These are phyloP conservation scores for Apomyelois bistriatella DNA, from an alignment of 2,888 invertebrate species.

Conservation along the genomic window DNA sequence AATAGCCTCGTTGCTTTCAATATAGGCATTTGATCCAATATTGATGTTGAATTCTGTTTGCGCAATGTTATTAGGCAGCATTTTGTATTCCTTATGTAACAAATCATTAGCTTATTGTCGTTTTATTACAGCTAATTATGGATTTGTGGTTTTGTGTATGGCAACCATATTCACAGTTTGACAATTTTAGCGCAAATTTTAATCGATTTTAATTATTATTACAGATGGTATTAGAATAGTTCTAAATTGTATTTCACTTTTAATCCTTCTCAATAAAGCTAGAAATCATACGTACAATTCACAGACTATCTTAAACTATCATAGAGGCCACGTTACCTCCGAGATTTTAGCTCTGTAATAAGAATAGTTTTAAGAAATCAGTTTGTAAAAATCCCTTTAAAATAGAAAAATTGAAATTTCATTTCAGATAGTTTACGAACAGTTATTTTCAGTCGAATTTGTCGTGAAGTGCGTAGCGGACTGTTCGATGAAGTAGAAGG, in stretches of 20 bases:
- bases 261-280: no score
- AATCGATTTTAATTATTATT: no score
- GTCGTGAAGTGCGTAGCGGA: slow-evolving; percentile 25
- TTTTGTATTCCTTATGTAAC: slow-evolving; percentile 11
- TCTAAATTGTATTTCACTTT: no score
- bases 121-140: not conserved
- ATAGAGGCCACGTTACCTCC: no score
- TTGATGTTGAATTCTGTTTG: slow-evolving; percentile 35
- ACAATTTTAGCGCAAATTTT: no score
- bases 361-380: no score
- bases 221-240: no score
- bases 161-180: not conserved
- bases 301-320: no score
- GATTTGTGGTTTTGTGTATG: not conserved
- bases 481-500: slow-evolving; percentile 63
- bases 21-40: slow-evolving; percentile 37
- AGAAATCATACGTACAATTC: no score
- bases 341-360: no score
- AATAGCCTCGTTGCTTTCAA: slow-evolving; percentile 40
- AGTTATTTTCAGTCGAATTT: not conserved
- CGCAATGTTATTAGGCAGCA: slow-evolving; percentile 4
- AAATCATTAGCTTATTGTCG: not conserved
- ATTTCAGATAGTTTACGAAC: not conserved
- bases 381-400: no score
- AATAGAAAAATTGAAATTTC: no score